Evolutionary conservation across 1,140 invertebrate genomes (phyloP).

Genomic region (Drosophila pachea): DNA sequence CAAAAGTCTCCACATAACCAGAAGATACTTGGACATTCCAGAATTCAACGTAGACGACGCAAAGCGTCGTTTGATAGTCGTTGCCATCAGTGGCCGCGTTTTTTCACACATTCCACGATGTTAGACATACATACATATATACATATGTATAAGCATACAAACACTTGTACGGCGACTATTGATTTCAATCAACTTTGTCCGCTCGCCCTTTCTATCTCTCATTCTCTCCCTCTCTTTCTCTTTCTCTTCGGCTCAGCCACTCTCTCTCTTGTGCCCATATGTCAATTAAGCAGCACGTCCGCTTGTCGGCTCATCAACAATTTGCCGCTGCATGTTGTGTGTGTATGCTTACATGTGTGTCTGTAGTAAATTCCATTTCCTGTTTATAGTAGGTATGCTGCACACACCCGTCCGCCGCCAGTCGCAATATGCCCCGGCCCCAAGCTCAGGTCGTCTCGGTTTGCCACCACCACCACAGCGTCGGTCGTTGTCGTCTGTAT

Average conservation of each 20-base stretch:
- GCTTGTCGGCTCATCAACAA: constrained; percentile 67
- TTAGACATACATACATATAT: constrained; percentile 29
- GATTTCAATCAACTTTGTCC: constrained; percentile 72
- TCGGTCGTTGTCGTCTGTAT: constrained; percentile 53
- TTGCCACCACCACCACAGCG: constrained; percentile 38
- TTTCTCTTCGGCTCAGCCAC: constrained; percentile 25
- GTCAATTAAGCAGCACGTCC: constrained; percentile 73
- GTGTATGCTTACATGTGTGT: constrained; percentile 48
- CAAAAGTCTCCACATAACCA: constrained; percentile 37
- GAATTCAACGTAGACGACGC: constrained; percentile 59
- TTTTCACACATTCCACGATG: constrained; percentile 71
- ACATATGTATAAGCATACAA: constrained; percentile 25
- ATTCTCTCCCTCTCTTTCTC: constrained; percentile 27
- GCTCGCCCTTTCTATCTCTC: constrained; percentile 36
- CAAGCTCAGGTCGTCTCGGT: constrained; percentile 34
- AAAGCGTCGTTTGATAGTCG: constrained; percentile 51
- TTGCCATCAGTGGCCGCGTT: constrained; percentile 73
- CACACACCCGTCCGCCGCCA: constrained; percentile 31
- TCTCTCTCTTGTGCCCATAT: constrained; percentile 57
- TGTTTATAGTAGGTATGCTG: constrained; percentile 69
- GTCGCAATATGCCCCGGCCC: constrained; percentile 19
- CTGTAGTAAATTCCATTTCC: constrained; percentile 72
- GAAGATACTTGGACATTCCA: constrained; percentile 63
- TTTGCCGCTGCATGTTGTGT: constrained; percentile 31
- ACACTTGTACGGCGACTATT: constrained; percentile 69